Evolutionary conservation across 2,888 invertebrate genomes (phyloP).

Genomic region (Sminthurides aquaticus): DNA sequence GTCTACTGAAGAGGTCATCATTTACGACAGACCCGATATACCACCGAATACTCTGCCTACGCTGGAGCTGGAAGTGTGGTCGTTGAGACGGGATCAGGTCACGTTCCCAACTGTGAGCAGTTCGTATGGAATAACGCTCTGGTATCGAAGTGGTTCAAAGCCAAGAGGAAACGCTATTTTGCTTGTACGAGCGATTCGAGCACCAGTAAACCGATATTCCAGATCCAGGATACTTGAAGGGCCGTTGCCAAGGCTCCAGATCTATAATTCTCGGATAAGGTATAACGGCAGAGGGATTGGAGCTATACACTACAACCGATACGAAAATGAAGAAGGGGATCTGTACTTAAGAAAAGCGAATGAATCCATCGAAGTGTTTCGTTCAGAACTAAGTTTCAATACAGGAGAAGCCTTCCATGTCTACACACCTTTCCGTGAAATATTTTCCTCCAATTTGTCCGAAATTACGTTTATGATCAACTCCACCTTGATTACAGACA

Average conservation of each 20-base stretch:
- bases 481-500: constrained; percentile 73
- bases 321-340: constrained; percentile 75
- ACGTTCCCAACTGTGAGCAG: constrained; percentile 84
- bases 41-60: constrained; percentile 38
- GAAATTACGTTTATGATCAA: constrained; percentile 86
- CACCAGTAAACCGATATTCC: constrained; percentile 40
- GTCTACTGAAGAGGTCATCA: constrained; percentile 72
- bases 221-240: constrained; percentile 54
- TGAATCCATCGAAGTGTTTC: constrained; percentile 71
- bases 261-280: constrained; percentile 66
- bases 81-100: constrained; percentile 71
- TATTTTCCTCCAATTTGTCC: constrained; percentile 75
- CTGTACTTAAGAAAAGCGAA: constrained; percentile 79
- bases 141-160: constrained; percentile 68
- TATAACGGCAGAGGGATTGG: constrained; percentile 73
- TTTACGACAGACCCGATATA: constrained; percentile 67
- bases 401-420: constrained; percentile 70
- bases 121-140: constrained; percentile 69
- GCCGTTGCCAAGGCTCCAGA: constrained; percentile 66
- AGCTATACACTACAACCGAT: constrained; percentile 78
- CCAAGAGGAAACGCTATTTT: constrained; percentile 72
- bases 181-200: constrained; percentile 39
- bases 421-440: constrained; percentile 78
- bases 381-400: constrained; percentile 74
- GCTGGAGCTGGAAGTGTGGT: constrained; percentile 57